These are phyloP conservation scores for Mesoligia furuncula DNA, from an alignment of 2,888 invertebrate species.

Conservation along the genomic window DNA sequence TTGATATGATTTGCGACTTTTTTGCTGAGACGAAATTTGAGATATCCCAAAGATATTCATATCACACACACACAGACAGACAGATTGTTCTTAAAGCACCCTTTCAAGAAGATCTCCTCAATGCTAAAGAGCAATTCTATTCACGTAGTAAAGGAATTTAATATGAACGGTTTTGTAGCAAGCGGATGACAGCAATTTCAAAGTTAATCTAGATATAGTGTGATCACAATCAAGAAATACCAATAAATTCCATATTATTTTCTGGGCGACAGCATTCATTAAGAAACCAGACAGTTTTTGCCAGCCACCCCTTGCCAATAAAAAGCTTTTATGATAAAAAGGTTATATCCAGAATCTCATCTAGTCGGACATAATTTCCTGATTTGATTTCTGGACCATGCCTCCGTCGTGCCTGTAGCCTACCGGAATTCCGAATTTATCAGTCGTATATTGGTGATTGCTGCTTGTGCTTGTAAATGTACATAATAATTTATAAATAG, in stretches of 20 bases:
- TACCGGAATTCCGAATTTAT: constrained; percentile 18
- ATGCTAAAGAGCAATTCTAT: background rate
- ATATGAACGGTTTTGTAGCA: background rate
- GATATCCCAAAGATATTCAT: background rate
- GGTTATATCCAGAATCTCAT: constrained; percentile 13
- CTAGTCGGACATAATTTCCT: constrained; percentile 17
- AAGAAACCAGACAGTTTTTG: background rate
- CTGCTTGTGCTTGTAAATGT: background rate
- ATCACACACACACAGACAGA: too few relatives aligned
- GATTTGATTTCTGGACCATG: constrained; percentile 27
- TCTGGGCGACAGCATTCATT: constrained; percentile 13
- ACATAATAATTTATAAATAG: background rate
- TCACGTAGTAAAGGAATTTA: background rate
- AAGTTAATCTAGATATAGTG: constrained; percentile 9
- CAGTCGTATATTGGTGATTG: background rate
- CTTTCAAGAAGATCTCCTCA: background rate
- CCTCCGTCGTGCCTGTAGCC: background rate
- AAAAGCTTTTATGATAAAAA: constrained; percentile 37
- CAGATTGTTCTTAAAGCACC: background rate
- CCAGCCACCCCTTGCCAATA: background rate
- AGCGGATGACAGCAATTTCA: constrained; percentile 8
- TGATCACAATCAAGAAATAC: constrained; percentile 1
- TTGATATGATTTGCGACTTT: constrained; percentile 3
- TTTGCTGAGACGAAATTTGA: background rate
- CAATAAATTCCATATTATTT: constrained; percentile 36